Evolutionary conservation across 64 coral and sea anemone genomes (phyloP).

Genomic region (Porites australiensis): DNA sequence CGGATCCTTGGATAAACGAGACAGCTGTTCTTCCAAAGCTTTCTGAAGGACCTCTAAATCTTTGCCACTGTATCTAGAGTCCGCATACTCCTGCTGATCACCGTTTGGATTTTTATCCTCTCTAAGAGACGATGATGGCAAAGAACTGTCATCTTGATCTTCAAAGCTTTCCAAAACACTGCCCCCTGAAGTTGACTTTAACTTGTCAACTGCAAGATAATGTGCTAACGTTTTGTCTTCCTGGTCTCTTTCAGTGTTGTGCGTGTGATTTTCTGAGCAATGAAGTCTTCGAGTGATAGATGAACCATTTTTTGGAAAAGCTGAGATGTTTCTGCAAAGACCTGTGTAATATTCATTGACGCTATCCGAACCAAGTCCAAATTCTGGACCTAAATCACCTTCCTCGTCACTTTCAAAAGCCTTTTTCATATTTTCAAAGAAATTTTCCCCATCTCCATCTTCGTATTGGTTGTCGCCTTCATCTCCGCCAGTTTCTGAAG

Average conservation of each 20-base stretch:
- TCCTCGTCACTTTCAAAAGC: background rate
- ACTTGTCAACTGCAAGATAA: conserved; percentile 37
- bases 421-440: conserved; percentile 1
- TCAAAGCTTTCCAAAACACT: background rate
- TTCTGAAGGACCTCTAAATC: conserved; percentile 20
- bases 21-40: conserved; percentile 15
- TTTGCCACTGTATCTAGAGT: conserved; percentile 14
- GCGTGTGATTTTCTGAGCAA: background rate
- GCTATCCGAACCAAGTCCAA: background rate
- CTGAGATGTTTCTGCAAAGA: background rate
- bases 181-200: conserved; percentile 2
- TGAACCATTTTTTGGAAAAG: background rate
- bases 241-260: background rate
- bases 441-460: conserved; percentile 17
- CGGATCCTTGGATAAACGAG: conserved; percentile 12
- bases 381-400: background rate
- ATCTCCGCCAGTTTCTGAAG: background rate
- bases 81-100: background rate
- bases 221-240: conserved; percentile 28
- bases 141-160: background rate
- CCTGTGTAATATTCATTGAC: background rate
- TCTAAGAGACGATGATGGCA: background rate
- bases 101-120: background rate
- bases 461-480: background rate
- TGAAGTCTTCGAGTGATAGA: background rate